Evolutionary conservation across 2,113 vertebrate species (phyloP), one percentile per base, ranked within the genome.

Genomic region (Silurus meridionalis): DNA sequence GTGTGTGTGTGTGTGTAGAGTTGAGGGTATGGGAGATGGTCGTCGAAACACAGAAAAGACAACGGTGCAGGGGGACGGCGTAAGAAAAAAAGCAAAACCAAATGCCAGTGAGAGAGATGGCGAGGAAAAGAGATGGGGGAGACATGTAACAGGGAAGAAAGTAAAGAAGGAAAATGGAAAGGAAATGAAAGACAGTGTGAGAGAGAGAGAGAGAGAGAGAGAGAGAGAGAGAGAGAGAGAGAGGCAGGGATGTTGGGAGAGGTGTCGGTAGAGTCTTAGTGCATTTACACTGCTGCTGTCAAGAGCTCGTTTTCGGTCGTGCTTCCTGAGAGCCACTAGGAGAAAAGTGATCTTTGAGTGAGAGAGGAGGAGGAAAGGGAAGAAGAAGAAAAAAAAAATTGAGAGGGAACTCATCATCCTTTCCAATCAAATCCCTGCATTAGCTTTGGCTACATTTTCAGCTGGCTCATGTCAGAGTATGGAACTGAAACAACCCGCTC

Each of bases 261-360:
- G 87, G 64, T 25, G 67, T 63, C 57, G 83, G 69, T 79, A 57
- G 84, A 89, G 83, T 89, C 90, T 86, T 85, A 87, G 86, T 90
- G 90, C 88, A 90, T 92, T 86, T 89, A 90, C 60, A 28, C 78
- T 58, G 78, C 89, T 64, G 87, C 89, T 91, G 90, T 91, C 89
- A 90, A 89, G 89, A 89, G 85, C 90, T 91, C 87, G 63, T 91
- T 92, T 92, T 88, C 90, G 90, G 89, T 90, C 87, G 87, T 87
- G 84, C 85, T 87, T 91, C 88, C 83, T 85, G 86, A 88, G 87
- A 88, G 89, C 88, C 89, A 87, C 77, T 83, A 89, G 86, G 83
- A 89, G 87, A 87, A 80, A 37, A 88, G 85, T 87, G 83, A 90
- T 88, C 82, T 80, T 82, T 78, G 74, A 63, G 58, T 37, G 61